Evolutionary conservation across 2,797 vertebrate species (phyloP).

Genomic region (Cyclura pinguis): DNA sequence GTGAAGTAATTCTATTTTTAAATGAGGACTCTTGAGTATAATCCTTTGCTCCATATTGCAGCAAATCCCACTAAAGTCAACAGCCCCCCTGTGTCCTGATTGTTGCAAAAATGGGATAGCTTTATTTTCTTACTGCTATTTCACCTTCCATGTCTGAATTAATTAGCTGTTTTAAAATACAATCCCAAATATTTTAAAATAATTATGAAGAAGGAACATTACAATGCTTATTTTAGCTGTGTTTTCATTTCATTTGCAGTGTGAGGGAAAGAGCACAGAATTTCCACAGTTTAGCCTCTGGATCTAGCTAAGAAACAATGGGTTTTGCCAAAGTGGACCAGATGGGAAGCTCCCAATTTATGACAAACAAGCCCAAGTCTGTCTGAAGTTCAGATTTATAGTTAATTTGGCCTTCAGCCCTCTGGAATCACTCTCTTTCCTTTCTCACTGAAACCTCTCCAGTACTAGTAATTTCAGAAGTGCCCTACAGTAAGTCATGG

Average conservation of each 20-base stretch:
- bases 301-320: neutral
- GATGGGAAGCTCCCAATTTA: neutral
- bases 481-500: too few species aligned
- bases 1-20: conserved; percentile 13
- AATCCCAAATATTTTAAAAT: neutral
- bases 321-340: neutral
- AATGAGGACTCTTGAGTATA: conserved; percentile 13
- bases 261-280: neutral
- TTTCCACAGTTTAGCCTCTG: neutral
- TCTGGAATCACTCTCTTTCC: neutral
- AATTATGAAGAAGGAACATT: neutral
- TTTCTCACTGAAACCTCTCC: neutral
- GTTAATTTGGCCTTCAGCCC: neutral
- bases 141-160: neutral
- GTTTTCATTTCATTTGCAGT: neutral
- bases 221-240: neutral
- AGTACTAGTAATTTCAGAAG: neutral
- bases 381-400: neutral
- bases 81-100: neutral
- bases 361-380: neutral
- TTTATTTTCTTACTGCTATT: neutral
- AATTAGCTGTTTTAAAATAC: conserved; percentile 17
- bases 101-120: neutral
- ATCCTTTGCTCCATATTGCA: neutral
- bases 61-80: neutral